These are phyloP conservation scores for Pseudorhombus dupliciocellatus DNA, from an alignment of 2,113 vertebrate species.

Conservation along the genomic window DNA sequence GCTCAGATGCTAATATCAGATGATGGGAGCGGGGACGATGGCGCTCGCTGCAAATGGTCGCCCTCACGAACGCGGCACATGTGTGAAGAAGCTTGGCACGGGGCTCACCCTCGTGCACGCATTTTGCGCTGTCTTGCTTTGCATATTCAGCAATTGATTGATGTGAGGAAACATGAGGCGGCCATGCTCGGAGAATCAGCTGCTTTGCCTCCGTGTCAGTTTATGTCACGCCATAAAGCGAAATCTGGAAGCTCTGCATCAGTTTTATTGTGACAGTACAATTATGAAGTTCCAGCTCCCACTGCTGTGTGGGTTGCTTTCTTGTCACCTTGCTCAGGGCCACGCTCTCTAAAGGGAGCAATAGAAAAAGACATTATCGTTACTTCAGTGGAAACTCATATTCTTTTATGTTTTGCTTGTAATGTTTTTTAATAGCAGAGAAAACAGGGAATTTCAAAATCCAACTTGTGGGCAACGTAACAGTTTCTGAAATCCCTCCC, in stretches of 20 bases:
- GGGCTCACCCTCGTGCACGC: slow-evolving; percentile 10
- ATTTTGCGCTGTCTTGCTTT: slow-evolving; percentile 24
- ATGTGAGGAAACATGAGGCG: slow-evolving; percentile 24
- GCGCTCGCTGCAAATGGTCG: slow-evolving; percentile 30
- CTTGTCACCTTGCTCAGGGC: slow-evolving; percentile 72
- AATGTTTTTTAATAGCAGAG: slow-evolving; percentile 65
- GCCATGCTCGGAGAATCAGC: slow-evolving; percentile 31
- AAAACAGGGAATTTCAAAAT: slow-evolving; percentile 64
- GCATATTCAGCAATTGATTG: slow-evolving; percentile 35
- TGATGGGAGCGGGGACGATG: slow-evolving; percentile 47
- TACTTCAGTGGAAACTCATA: slow-evolving; percentile 72
- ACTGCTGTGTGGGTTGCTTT: slow-evolving; percentile 52
- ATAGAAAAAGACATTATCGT: slow-evolving; percentile 74
- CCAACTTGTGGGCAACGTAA: slow-evolving; percentile 58
- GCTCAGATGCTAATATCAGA: slow-evolving; percentile 71
- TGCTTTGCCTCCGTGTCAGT: slow-evolving; percentile 25
- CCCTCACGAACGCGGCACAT: slow-evolving; percentile 32
- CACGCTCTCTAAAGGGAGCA: slow-evolving; percentile 61
- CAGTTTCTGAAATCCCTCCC: slow-evolving; percentile 53
- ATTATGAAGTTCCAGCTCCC: slow-evolving; percentile 72
- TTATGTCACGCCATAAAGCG: slow-evolving; percentile 54
- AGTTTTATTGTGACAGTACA: slow-evolving; percentile 77
- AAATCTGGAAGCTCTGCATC: slow-evolving; percentile 68
- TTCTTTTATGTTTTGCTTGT: slow-evolving; percentile 70
- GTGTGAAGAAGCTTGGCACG: slow-evolving; percentile 29